phyloP scores from a whole-genome alignment of 2,113 vertebrate species.

The Gambusia holbrooki region DNA sequence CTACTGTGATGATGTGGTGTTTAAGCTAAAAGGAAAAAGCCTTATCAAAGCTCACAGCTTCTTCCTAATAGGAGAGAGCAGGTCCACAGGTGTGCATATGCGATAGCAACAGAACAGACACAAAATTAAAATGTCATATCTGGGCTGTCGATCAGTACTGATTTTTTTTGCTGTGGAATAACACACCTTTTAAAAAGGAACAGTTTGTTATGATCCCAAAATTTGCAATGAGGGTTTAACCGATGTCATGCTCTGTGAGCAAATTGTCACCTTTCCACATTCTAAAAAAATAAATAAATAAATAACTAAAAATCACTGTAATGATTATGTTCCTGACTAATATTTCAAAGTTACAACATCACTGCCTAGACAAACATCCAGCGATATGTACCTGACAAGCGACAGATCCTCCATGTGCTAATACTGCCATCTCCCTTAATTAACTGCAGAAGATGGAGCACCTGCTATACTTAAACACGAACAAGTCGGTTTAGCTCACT shows the following conservation, averaged over 20 bases:
- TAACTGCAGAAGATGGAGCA: constrained; percentile 65
- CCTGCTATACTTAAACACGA: constrained; percentile 59
- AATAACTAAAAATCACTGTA: neutral
- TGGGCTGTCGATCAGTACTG: constrained; percentile 58
- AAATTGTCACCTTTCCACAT: constrained; percentile 27
- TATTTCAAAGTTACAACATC: constrained; percentile 32
- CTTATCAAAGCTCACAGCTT: constrained; percentile 71
- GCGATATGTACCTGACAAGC: constrained; percentile 33
- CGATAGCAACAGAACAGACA: constrained; percentile 59
- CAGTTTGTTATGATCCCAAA: constrained; percentile 57
- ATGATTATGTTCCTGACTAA: constrained; percentile 19
- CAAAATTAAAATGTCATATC: constrained; percentile 75
- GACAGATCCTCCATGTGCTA: constrained; percentile 49
- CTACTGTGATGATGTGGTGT: constrained; percentile 55
- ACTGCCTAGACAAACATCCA: constrained; percentile 46
- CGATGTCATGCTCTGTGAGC: constrained; percentile 43
- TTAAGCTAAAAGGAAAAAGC: constrained; percentile 64
- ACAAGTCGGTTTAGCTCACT: constrained; percentile 52
- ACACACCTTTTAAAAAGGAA: constrained; percentile 40
- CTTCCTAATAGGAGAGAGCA: constrained; percentile 45
- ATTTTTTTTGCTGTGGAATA: constrained; percentile 46
- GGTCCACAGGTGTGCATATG: constrained; percentile 65
- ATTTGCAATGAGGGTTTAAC: constrained; percentile 52
- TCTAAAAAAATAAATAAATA: constrained; percentile 22
- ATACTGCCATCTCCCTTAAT: constrained; percentile 66